These are phyloP conservation scores for Crocallis elinguaria DNA, from an alignment of 2,888 invertebrate species.

Conservation along the genomic window DNA sequence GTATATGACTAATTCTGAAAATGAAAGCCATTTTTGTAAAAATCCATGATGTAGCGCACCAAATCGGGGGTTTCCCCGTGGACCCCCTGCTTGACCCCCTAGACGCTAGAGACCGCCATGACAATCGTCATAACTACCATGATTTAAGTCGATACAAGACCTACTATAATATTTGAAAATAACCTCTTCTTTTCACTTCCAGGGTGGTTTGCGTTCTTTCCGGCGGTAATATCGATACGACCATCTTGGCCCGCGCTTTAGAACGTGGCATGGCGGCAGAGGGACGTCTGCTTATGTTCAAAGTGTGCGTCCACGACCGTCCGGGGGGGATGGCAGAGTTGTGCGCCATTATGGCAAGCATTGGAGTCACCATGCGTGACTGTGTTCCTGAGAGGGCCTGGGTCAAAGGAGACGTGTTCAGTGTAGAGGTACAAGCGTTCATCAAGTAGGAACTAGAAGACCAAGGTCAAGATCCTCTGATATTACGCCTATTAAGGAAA, in stretches of 20 bases:
- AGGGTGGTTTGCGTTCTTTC: constrained; percentile 93
- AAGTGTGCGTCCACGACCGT: constrained; percentile 89
- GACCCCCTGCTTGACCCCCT: too few species aligned
- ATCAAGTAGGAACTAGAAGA: neutral
- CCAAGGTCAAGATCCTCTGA: too few species aligned
- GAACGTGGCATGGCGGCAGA: constrained; percentile 96
- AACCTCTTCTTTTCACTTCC: constrained; percentile 14
- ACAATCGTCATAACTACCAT: too few species aligned
- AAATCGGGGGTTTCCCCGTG: too few species aligned
- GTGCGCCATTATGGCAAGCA: constrained; percentile 88
- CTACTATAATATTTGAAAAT: neutral
- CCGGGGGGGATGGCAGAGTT: constrained; percentile 95
- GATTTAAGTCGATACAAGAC: too few species aligned
- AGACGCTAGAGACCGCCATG: too few species aligned
- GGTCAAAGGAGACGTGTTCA: constrained; percentile 94
- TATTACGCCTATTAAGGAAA: too few species aligned
- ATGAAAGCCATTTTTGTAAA: too few species aligned
- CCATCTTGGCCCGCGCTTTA: constrained; percentile 92
- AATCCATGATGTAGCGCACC: too few species aligned
- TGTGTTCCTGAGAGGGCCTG: constrained; percentile 98
- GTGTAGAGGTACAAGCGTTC: constrained; percentile 61
- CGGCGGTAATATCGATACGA: constrained; percentile 96
- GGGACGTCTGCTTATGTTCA: constrained; percentile 87
- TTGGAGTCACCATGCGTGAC: constrained; percentile 95
- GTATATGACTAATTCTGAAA: too few species aligned